phyloP scores from a whole-genome alignment of 1,140 invertebrate genomes.

The Sarcophaga bullata region DNA sequence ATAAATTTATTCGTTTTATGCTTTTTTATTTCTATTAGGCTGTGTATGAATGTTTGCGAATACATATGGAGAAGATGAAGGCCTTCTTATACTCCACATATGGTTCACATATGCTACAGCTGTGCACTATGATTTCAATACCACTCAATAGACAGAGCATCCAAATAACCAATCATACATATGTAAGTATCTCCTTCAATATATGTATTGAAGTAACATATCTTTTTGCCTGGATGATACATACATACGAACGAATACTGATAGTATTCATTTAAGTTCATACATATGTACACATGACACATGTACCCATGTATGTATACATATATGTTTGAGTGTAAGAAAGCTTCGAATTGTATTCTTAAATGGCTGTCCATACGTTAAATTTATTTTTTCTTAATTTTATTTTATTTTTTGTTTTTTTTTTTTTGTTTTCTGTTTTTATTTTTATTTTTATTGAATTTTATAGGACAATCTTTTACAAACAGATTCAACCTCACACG shows the following conservation, averaged over 20 bases:
- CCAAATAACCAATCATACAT: background rate
- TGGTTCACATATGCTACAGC: conserved; percentile 35
- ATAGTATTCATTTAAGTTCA: background rate
- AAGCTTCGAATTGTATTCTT: background rate
- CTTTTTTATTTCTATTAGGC: no score
- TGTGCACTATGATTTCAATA: background rate
- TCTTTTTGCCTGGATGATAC: background rate
- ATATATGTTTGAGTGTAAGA: no score
- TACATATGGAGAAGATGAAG: background rate
- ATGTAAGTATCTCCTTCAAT: background rate
- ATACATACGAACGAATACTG: background rate
- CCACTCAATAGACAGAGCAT: background rate
- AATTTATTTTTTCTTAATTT: conserved; percentile 11
- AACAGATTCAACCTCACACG: background rate
- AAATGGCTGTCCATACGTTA: conserved; percentile 26
- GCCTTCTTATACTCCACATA: conserved; percentile 30
- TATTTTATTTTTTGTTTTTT: background rate
- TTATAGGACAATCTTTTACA: conserved; percentile 17
- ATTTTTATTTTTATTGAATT: background rate
- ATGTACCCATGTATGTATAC: background rate
- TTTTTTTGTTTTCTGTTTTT: background rate
- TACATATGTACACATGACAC: no score
- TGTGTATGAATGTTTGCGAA: no score
- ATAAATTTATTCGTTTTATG: no score
- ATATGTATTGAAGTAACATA: no score